Base-by-base conservation (phyloP, 2,113 vertebrate genomes). In the Anseranas semipalmata region DNA sequence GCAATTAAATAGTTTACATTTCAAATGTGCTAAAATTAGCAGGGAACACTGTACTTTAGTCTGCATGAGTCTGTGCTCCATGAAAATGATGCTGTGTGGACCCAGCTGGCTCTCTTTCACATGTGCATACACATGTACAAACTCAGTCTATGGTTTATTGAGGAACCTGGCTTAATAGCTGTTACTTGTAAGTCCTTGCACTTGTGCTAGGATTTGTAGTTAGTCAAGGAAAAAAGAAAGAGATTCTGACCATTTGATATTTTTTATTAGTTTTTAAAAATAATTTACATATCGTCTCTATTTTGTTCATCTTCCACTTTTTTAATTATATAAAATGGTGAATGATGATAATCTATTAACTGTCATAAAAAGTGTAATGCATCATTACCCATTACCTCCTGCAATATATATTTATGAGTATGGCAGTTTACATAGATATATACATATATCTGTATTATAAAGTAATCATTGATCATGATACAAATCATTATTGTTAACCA, bases 401-500 rank as follows among this genome's bases (percentile, higher is more conserved):
- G 37, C 17, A 32, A 21, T 82, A 65, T 71, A 27, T 87, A 53
- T 93, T 93, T 85, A 75, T 62, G 50, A 60, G 33, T 30, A 39
- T 20, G 9, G 32, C 50, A 85, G 53, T 62, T 85, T 91, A 18
- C 28, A 25, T 30, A 65, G 43, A 45, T 86, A 25, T 7, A 30
- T 89, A 17, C 17, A 14, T 59, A 45, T 39, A 78, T 93, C 58
- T 68, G 19, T 76, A 48, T 67, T 75, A 33, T 41, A 86, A 87
- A 67, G 33, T 72, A n/a, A 66, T 82, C 12, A 48, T 65, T 92
- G 43, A 33, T 71, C 30, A 48, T 78, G 39, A 94, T 85, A 89
- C 46, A 77, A 89, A 83, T 92, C 45, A 70, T 70, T 94, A 56
- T 75, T 86, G n/a, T 92, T 94, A 72, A 68, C 53, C 58, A 25